Base-by-base conservation (phyloP, 2,113 vertebrate species). In the Hemichromis elongatus region DNA sequence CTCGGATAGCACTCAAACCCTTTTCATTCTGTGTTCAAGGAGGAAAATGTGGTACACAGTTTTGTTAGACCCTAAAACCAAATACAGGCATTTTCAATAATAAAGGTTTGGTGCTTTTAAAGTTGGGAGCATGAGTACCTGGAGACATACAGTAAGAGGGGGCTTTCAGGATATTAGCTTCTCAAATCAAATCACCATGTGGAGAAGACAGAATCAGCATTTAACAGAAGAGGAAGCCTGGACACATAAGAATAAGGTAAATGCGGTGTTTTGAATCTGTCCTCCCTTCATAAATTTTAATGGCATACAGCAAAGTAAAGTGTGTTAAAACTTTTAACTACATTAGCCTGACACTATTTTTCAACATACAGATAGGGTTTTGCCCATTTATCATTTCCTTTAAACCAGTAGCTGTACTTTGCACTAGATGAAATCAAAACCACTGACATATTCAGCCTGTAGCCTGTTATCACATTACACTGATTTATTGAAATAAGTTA, bases 101-200 rank as follows among this genome's bases (percentile, higher is more conserved):
- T 87, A 88, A 91, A 94, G 90, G 81, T 83, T 73, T 66, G 78
- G 13, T 84, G 90, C 90, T 94, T 92, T 95, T 92, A 94, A 94
- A 92, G 92, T 83, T 79, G 87, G 88, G 79, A 88, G 92, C 93
- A 88, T 78, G 88, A 86, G 80, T n/a, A 85, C 82, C 79, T 82
- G 79, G 68, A 89, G 87, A 86, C 81, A 90, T 91, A 93, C 80
- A 85, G 90, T 70, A 55, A 80, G 81, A 82, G 61, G 57, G 91
- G 80, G 95, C 95, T 95, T 94, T 95, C 92, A 94, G 85, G 87
- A 88, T 92, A 94, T 95, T 94, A 95, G 90, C 86, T 88, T 89
- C 91, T 94, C 91, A 95, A 94, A 94, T 94, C 93, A 93, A 94
- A 93, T 94, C 85, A 93, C 81, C 73, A 68, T 68, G 83, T 87